A percentile compares a stretch with the other conserved stretches of the same genome.
Conservation (phyloP, 2,888 invertebrate genomes). For the Agrotis clavis region DNA sequence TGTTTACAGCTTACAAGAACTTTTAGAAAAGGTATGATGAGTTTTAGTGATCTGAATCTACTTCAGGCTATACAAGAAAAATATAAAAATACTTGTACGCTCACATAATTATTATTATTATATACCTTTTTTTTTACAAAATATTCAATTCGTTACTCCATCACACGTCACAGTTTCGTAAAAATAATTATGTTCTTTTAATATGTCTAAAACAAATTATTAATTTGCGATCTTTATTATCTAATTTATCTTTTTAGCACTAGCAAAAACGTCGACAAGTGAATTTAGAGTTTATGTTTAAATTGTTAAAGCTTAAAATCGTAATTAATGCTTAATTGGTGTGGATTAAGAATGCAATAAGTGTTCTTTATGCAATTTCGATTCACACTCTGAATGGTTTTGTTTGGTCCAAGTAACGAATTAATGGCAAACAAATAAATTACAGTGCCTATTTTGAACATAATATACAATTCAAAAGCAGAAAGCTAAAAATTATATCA, state of each 20-base stretch:
- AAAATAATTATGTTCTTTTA: constrained; percentile 19
- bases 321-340: constrained; percentile 30
- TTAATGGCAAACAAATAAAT: background rate
- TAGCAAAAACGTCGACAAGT: constrained; percentile 10
- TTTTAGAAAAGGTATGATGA: background rate
- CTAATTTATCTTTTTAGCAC: background rate
- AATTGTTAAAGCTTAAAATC: constrained; percentile 17
- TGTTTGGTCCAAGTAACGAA: constrained; percentile 38
- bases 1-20: background rate
- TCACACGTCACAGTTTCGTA: constrained; percentile 10
- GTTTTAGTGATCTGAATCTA: constrained; percentile 6
- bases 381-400: constrained; percentile 61
- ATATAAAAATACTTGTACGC: background rate
- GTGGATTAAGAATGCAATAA: constrained; percentile 38
- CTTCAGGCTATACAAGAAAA: background rate
- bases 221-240: constrained; percentile 28
- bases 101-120: no score
- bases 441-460: no score
- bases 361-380: constrained; percentile 54
- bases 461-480: no score
- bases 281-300: constrained; percentile 23
- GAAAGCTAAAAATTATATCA: no score
- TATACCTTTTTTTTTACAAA: constrained; percentile 9
- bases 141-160: constrained; percentile 8
- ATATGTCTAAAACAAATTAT: constrained; percentile 16